Evolutionary conservation across 2,113 vertebrate species (phyloP).

Genomic region (Silurus asotus): DNA sequence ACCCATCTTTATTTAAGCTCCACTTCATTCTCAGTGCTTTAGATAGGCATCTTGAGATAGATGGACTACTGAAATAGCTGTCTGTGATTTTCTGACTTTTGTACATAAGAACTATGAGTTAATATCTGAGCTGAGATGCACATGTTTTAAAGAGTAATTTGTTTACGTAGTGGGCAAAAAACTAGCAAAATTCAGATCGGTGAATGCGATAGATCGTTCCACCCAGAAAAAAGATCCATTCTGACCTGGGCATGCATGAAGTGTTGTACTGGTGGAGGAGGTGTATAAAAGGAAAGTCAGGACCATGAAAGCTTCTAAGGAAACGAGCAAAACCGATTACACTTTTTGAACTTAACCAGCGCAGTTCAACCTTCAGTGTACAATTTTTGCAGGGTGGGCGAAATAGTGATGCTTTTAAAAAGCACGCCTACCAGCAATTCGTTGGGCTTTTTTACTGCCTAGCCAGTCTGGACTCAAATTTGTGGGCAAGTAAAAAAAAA

Average conservation of each 20-base stretch:
- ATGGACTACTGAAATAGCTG: not conserved
- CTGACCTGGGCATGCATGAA: not conserved
- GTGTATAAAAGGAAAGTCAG: not conserved
- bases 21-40: conserved; percentile 22
- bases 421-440: not conserved
- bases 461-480: not conserved
- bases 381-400: not conserved
- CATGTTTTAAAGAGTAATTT: not conserved
- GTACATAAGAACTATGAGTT: not conserved
- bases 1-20: conserved; percentile 4
- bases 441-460: not conserved
- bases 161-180: not conserved
- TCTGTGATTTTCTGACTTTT: not conserved
- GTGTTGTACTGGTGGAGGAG: not conserved
- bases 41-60: not conserved
- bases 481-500: not conserved
- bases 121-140: not conserved
- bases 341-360: not conserved
- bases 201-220: no score
- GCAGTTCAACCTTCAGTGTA: not conserved
- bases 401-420: not conserved
- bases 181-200: not conserved
- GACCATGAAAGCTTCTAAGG: not conserved
- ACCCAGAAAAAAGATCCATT: not conserved
- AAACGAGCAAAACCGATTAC: not conserved